Percentiles rank a stretch among this genome's conserved stretches.
Conservation (phyloP, 2,797 vertebrate genomes). For the Crocodylus rhombifer region DNA sequence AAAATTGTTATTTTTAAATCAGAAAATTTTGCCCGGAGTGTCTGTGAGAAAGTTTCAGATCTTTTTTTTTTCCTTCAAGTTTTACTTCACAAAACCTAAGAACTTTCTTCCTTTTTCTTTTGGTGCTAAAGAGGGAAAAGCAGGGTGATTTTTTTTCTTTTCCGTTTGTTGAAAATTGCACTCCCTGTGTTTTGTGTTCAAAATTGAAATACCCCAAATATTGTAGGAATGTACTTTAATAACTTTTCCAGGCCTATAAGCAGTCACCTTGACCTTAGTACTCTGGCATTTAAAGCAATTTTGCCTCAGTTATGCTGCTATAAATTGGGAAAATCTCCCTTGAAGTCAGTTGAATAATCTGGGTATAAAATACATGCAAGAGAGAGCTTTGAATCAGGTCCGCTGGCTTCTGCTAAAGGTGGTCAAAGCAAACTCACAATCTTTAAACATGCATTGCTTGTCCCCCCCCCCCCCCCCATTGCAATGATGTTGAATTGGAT, state of each 20-base stretch:
- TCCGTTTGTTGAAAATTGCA: constrained; percentile 22
- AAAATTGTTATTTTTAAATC: constrained; percentile 52
- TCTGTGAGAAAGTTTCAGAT: not conserved
- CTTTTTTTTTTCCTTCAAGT: not conserved
- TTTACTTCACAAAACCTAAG: constrained; percentile 57
- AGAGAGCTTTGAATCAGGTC: not conserved
- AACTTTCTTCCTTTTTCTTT: constrained; percentile 56
- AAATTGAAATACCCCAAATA: not conserved
- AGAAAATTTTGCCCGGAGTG: constrained; percentile 44
- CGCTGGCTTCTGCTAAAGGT: not conserved
- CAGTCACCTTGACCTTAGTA: constrained; percentile 4
- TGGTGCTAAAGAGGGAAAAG: constrained; percentile 52
- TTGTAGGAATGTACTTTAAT: constrained; percentile 24
- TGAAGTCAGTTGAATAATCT: not conserved
- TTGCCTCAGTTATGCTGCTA: not conserved
- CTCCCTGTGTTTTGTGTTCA: constrained; percentile 23
- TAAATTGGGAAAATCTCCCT: not conserved
- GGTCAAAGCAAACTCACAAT: not conserved
- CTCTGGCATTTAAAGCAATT: not conserved
- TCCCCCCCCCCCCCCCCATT: not conserved
- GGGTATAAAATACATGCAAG: not conserved
- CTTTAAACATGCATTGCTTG: not conserved
- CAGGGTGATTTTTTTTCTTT: constrained; percentile 51
- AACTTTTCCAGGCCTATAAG: not conserved
- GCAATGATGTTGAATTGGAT: not conserved